Conservation (phyloP, 2,113 vertebrate species). For the Centrocercus urophasianus region DNA sequence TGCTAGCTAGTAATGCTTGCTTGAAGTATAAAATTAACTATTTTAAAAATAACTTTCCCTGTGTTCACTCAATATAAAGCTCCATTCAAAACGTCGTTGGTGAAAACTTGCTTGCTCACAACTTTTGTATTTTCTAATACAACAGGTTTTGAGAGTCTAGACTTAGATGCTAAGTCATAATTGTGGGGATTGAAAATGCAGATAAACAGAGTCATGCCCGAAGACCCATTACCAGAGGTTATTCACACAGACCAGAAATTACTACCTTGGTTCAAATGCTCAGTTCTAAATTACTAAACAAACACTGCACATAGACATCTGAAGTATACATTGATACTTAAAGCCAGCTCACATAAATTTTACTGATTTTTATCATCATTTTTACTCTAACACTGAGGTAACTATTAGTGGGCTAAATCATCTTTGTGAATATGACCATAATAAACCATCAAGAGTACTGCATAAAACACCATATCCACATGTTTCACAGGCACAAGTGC, state of each 20-base stretch:
- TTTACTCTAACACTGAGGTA: not conserved
- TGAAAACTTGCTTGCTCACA: constrained; percentile 17
- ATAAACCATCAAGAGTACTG: not conserved
- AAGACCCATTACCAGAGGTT: not conserved
- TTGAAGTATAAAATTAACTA: not conserved
- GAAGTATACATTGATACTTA: not conserved
- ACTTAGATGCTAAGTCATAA: constrained; percentile 22
- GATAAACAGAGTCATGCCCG: not conserved
- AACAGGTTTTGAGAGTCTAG: constrained; percentile 23
- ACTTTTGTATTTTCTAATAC: not conserved
- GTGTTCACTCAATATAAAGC: not conserved
- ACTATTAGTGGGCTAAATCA: not conserved
- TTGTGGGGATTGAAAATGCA: constrained; percentile 33
- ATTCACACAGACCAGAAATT: constrained; percentile 24
- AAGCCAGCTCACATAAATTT: not conserved
- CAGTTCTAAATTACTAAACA: not conserved
- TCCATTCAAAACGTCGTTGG: not conserved
- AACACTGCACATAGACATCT: constrained; percentile 10
- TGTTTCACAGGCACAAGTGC: not conserved
- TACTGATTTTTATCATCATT: not conserved
- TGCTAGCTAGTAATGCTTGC: not conserved
- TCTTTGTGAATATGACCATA: not conserved
- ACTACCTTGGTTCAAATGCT: constrained; percentile 11
- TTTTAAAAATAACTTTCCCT: not conserved
- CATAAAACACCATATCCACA: not conserved